Percentiles rank a stretch among this genome's conserved stretches.
Conservation (phyloP, 1,140 invertebrate genomes). For the Drosophila baimaii region DNA sequence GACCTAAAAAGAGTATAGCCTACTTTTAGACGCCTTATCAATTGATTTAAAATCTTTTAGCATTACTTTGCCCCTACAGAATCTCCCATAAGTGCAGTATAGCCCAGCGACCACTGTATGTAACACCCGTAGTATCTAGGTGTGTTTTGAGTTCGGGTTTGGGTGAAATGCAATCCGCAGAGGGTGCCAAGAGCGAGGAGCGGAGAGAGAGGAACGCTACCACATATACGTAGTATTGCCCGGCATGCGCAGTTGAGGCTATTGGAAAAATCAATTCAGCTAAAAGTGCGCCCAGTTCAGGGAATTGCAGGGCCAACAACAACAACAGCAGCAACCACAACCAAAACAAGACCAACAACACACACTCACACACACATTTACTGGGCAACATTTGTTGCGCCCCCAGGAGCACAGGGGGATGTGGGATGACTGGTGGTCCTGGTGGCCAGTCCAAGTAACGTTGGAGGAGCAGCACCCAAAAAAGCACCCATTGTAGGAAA, state of each 20-base stretch:
- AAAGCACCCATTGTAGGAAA: constrained; percentile 28
- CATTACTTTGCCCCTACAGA: background rate
- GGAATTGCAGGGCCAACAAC: constrained; percentile 51
- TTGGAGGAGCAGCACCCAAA: constrained; percentile 10
- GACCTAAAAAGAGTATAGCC: too few species aligned
- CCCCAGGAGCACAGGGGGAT: constrained; percentile 16
- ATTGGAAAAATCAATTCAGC: constrained; percentile 82
- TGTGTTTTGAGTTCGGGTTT: constrained; percentile 2
- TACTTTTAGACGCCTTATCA: too few species aligned
- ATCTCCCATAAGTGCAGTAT: background rate
- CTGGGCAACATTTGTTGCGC: constrained; percentile 48
- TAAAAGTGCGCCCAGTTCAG: constrained; percentile 78
- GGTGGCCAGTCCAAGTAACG: constrained; percentile 48
- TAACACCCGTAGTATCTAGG: constrained; percentile 4
- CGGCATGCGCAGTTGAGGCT: constrained; percentile 77
- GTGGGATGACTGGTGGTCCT: background rate
- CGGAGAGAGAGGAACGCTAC: background rate
- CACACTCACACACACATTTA: constrained; percentile 7
- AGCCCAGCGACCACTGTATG: constrained; percentile 1
- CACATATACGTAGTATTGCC: constrained; percentile 48
- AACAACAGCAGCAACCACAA: constrained; percentile 24
- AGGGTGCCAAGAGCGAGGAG: background rate
- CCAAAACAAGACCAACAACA: constrained; percentile 26
- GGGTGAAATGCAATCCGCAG: constrained; percentile 24
- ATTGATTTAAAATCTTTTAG: background rate